These are phyloP conservation scores for Incurvaria masculella DNA, from an alignment of 2,888 invertebrate genomes.

Conservation along the genomic window DNA sequence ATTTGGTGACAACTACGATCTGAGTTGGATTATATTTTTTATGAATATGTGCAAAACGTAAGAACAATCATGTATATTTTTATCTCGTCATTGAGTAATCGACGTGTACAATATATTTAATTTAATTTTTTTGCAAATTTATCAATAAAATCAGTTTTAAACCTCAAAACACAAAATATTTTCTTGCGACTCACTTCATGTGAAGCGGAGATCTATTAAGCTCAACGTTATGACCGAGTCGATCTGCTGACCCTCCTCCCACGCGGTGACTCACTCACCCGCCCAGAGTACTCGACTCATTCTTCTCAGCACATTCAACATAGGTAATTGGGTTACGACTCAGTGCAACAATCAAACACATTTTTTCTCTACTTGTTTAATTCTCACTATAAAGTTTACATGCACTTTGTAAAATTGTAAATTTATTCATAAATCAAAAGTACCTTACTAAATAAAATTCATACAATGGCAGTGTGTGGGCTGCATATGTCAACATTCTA, in stretches of 20 bases:
- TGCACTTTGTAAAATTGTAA: background rate
- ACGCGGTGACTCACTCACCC: background rate
- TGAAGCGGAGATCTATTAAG: background rate
- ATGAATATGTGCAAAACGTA: constrained; percentile 49
- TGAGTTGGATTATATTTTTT: constrained; percentile 55
- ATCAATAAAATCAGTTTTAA: constrained; percentile 56
- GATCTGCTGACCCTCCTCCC: too few species aligned
- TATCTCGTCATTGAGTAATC: constrained; percentile 52
- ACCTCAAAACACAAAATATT: constrained; percentile 22
- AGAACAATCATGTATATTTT: constrained; percentile 48
- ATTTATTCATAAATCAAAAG: constrained; percentile 6
- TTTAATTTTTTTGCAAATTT: constrained; percentile 51
- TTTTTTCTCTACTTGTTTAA: background rate
- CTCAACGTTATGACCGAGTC: background rate
- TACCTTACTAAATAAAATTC: background rate
- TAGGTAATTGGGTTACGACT: background rate
- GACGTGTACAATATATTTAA: constrained; percentile 53
- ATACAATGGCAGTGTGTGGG: constrained; percentile 2
- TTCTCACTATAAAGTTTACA: background rate
- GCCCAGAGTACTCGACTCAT: background rate
- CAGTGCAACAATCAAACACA: background rate
- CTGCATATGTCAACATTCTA: constrained; percentile 60
- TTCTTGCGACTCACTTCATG: background rate
- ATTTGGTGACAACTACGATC: constrained; percentile 54
- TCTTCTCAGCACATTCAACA: background rate